Evolutionary conservation across 2,888 invertebrate genomes (phyloP), one percentile per base, ranked within the genome.

Genomic region (Pherbina coryleti): DNA sequence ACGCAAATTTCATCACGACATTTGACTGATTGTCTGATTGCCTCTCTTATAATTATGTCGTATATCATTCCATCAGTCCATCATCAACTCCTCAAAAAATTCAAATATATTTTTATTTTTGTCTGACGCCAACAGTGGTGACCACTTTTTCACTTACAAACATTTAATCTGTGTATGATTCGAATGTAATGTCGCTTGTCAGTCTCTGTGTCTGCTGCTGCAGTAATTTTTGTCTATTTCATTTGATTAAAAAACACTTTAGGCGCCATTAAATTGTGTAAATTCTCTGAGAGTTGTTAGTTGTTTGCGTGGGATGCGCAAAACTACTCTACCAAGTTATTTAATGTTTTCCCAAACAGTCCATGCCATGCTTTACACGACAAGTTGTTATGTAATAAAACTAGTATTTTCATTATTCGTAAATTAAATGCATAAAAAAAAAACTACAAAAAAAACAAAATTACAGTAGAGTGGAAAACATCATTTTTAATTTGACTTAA

Each of bases 211-310:
- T n/a, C 64, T 60, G 1, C 28, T 25, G 28, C 34, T 64, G 17
- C 31, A 14, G 64, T 31, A 34, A 64, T 34, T 64, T 64, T 64
- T 31, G 64, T 64, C 25, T 31, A 31, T 64, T 64, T 57, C 67
- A 80, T 72, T 78, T 78, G 77, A 78, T 79, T 81, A 79, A 79
- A 79, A 80, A 77, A 75, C 78, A 77, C 77, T 78, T 80, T 75
- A 80, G 80, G 80, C 80, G 80, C 80, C 80, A 77, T 78, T 74
- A 76, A 77, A 78, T 78, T 80, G 78, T 78, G 78, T 69, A 78
- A 78, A 75, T 67, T 66, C 25, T 53, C 14, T 62, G 19, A 14
- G 51, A 9, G 44, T 9, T 37, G 72, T 19, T 51, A 14, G 19
- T 55, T 19, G 34, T 62, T 28, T 75, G 79, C 77, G 79, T 79